Evolutionary conservation across 2,888 invertebrate species (phyloP).

Genomic region (Archips crataeganus): DNA sequence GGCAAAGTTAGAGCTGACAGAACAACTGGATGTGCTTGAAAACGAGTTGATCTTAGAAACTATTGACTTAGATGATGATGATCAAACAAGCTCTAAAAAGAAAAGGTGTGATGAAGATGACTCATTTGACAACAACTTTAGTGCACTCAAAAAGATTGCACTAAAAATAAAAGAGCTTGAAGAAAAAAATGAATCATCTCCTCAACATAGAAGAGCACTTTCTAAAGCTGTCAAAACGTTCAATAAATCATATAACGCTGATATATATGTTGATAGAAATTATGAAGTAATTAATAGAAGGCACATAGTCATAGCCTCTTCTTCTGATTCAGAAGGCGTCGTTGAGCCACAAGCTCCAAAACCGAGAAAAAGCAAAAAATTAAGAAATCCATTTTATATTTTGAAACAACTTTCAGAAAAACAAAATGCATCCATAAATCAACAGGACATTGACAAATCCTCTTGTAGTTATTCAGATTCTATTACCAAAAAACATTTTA

Average conservation of each 20-base stretch:
- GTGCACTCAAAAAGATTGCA: slow-evolving; percentile 61
- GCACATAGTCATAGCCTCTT: slow-evolving; percentile 65
- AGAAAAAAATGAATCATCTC: slow-evolving; percentile 55
- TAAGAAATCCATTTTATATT: slow-evolving; percentile 74
- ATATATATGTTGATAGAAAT: slow-evolving; percentile 63
- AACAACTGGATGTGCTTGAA: slow-evolving; percentile 57
- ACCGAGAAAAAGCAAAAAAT: slow-evolving; percentile 56
- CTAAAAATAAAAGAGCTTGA: slow-evolving; percentile 61
- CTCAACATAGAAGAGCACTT: slow-evolving; percentile 68
- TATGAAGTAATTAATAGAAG: slow-evolving; percentile 65
- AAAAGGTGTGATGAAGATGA: slow-evolving; percentile 48
- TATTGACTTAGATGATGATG: slow-evolving; percentile 70
- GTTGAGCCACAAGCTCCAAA: slow-evolving; percentile 52
- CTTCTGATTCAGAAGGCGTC: slow-evolving; percentile 71
- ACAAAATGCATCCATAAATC: slow-evolving; percentile 43
- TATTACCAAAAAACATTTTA: slow-evolving; percentile 40
- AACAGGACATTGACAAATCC: slow-evolving; percentile 25
- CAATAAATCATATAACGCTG: slow-evolving; percentile 70
- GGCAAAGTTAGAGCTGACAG: slow-evolving; percentile 58
- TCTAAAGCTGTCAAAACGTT: slow-evolving; percentile 70
- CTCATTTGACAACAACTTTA: slow-evolving; percentile 60
- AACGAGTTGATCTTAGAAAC: slow-evolving; percentile 67
- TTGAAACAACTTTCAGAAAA: slow-evolving; percentile 64
- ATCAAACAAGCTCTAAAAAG: slow-evolving; percentile 59
- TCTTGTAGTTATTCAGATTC: slow-evolving; percentile 16